These are phyloP conservation scores for Trissonchulus latispiculum DNA, from an alignment of 2,888 invertebrate species.

Conservation along the genomic window DNA sequence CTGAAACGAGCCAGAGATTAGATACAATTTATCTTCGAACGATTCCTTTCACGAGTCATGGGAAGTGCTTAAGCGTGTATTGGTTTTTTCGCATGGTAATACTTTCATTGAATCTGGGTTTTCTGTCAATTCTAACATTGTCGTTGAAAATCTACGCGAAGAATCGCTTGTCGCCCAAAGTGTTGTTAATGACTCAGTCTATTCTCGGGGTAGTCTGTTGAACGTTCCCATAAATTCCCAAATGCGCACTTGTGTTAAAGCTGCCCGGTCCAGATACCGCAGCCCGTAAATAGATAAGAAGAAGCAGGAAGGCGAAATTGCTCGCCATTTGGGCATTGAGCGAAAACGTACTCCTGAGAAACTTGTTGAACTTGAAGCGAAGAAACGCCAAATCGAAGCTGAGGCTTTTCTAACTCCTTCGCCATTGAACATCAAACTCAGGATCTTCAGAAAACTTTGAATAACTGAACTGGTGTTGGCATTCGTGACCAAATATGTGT, in stretches of 20 bases:
- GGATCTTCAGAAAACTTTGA: too few relatives aligned
- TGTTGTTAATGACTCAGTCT: neutral
- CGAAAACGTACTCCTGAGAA: neutral
- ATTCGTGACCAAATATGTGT: too few relatives aligned
- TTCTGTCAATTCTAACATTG: neutral
- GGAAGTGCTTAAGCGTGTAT: neutral
- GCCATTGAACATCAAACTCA: too few relatives aligned
- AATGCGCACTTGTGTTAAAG: neutral
- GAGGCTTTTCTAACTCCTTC: too few relatives aligned
- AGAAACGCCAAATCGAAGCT: slow-evolving; percentile 3
- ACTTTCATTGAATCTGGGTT: neutral
- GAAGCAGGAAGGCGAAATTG: neutral
- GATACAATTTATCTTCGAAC: neutral
- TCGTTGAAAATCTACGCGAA: neutral
- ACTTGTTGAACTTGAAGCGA: slow-evolving; percentile 5
- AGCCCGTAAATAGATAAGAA: neutral
- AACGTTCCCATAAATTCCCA: neutral
- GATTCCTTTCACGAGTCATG: neutral
- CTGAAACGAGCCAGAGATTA: too few relatives aligned
- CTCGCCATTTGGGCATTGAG: neutral
- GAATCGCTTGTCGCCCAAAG: slow-evolving; percentile 3
- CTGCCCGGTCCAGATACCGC: slow-evolving; percentile 4
- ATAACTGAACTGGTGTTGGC: too few relatives aligned
- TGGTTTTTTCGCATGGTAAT: neutral
- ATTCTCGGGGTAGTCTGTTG: slow-evolving; percentile 6